Percentiles rank a stretch among this genome's conserved stretches.
Conservation (phyloP, 2,888 invertebrate species). For the Pristionchus mayeri region DNA sequence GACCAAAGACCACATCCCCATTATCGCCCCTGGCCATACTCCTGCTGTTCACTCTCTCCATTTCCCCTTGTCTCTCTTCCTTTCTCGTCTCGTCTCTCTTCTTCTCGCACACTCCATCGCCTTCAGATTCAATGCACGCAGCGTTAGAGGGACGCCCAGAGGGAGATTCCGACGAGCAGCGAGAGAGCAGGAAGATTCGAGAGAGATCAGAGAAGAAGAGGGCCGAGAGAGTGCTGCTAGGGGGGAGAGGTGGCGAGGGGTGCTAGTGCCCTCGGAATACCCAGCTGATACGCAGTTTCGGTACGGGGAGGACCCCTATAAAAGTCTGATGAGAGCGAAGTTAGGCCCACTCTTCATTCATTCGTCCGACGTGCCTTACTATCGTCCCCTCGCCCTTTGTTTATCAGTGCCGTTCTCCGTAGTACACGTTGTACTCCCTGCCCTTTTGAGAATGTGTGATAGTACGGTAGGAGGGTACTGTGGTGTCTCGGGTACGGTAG, state of each 20-base stretch:
- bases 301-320: neutral
- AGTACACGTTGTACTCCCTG: neutral
- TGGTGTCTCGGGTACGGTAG: neutral
- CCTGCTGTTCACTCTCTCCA: neutral
- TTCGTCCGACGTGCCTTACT: too few species aligned
- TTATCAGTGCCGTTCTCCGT: neutral
- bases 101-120: neutral
- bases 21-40: neutral
- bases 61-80: neutral
- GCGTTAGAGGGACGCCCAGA: neutral
- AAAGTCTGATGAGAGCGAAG: neutral
- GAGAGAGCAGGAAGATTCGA: neutral
- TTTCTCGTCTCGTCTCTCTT: neutral
- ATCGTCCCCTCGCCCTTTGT: neutral
- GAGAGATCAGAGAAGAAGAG: conserved; percentile 31
- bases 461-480: neutral
- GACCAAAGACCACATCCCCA: neutral
- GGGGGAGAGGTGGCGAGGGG: neutral
- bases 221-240: neutral
- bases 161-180: neutral
- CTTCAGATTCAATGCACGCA: neutral
- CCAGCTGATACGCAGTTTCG: neutral
- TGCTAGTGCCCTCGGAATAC: conserved; percentile 8
- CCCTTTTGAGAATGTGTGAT: neutral
- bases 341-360: too few species aligned